Conservation (phyloP, 2,797 vertebrate genomes). For the Enteromius anoplus region DNA sequence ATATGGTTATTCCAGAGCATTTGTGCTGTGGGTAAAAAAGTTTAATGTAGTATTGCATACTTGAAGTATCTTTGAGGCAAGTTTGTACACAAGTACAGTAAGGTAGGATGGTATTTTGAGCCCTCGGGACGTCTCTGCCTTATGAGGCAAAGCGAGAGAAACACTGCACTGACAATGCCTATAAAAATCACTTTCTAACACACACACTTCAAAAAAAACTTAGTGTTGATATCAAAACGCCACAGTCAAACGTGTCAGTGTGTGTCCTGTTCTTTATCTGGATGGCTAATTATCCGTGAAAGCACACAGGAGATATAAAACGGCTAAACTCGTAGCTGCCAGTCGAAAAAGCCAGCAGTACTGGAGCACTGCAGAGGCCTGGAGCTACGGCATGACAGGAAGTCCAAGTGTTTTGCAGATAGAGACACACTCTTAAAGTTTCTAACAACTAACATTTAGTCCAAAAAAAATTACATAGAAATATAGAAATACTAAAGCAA, state of each 20-base stretch:
- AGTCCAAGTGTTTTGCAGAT: not conserved
- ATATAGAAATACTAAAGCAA: not conserved
- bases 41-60: not conserved
- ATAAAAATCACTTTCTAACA: conserved; percentile 26
- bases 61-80: not conserved
- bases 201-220: conserved; percentile 40
- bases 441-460: not conserved
- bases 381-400: conserved; percentile 11
- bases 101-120: conserved; percentile 41
- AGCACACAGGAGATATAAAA: conserved; percentile 65
- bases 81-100: conserved; percentile 27
- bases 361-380: conserved; percentile 3
- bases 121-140: conserved; percentile 36
- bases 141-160: conserved; percentile 29
- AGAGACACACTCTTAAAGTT: not conserved
- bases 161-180: conserved; percentile 27
- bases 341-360: not conserved
- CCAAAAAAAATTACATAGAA: not conserved
- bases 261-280: conserved; percentile 68
- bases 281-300: conserved; percentile 78
- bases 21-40: not conserved
- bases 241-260: conserved; percentile 62
- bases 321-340: conserved; percentile 53
- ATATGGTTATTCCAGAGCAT: not conserved
- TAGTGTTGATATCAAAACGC: conserved; percentile 60